Conservation (phyloP, 2,888 invertebrate species). For the Eustalomyia histrio region DNA sequence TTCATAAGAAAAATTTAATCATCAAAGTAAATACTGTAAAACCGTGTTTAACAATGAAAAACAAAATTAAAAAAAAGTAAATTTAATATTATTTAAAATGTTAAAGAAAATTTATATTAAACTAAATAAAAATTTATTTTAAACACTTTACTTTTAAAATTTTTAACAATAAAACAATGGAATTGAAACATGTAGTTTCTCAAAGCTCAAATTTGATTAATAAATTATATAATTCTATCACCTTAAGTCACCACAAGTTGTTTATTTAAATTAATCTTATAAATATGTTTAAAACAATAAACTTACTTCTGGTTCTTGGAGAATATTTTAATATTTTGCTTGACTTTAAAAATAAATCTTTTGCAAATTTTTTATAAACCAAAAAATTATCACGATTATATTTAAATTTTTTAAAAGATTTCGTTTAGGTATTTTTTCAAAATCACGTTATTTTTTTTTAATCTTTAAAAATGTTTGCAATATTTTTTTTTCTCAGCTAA, state of each 20-base stretch:
- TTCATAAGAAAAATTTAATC: background rate
- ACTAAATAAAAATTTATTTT: too few species aligned
- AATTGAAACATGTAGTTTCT: too few species aligned
- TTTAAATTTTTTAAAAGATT: background rate
- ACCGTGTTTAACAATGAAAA: background rate
- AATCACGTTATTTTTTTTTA: background rate
- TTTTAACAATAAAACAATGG: too few species aligned
- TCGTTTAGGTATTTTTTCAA: background rate
- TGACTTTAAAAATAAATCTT: background rate
- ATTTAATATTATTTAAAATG: background rate
- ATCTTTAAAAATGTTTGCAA: background rate
- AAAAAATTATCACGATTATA: constrained; percentile 21
- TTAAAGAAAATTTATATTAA: too few species aligned
- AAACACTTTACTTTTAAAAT: too few species aligned
- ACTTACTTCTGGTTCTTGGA: background rate
- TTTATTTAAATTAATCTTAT: too few species aligned
- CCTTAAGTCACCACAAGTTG: too few species aligned
- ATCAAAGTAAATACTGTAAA: constrained; percentile 1
- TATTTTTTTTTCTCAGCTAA: background rate
- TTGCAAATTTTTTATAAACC: constrained; percentile 6
- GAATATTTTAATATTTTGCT: background rate
- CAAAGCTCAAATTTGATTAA: too few species aligned
- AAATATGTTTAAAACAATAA: background rate
- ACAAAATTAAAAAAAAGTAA: background rate
- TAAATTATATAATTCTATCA: too few species aligned